These are phyloP conservation scores for Andinoacara biseriatus DNA, from an alignment of 2,113 vertebrate species.

Conservation along the genomic window DNA sequence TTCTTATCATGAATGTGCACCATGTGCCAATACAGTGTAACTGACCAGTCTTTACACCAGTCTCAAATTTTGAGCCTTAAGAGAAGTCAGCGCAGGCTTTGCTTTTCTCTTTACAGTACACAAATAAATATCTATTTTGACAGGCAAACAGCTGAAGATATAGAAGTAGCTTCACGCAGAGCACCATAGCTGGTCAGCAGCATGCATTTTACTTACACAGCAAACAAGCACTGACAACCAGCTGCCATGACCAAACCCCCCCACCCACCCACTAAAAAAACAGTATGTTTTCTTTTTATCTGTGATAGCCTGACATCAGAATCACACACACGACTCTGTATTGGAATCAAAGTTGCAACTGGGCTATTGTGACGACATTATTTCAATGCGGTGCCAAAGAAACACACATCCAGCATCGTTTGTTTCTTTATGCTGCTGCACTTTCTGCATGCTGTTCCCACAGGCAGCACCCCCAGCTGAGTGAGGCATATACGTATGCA, in stretches of 20 bases:
- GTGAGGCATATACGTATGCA: constrained; percentile 45
- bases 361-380: constrained; percentile 15
- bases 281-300: neutral
- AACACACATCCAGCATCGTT: neutral
- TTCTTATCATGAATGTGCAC: too few species aligned
- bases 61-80: constrained; percentile 17
- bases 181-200: constrained; percentile 37
- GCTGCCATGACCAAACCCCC: constrained; percentile 30
- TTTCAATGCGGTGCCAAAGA: neutral
- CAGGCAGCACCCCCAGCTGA: constrained; percentile 54
- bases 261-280: neutral
- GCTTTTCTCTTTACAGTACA: constrained; percentile 26
- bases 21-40: neutral
- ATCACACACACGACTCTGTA: constrained; percentile 4
- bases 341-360: neutral
- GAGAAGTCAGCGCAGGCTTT: constrained; percentile 33
- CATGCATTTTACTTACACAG: constrained; percentile 46
- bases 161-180: constrained; percentile 24
- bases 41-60: neutral
- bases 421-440: constrained; percentile 45
- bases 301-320: neutral
- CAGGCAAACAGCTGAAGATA: constrained; percentile 43
- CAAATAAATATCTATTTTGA: constrained; percentile 44
- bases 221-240: constrained; percentile 53
- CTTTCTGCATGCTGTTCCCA: constrained; percentile 51